Evolutionary conservation across 2,113 vertebrate genomes (phyloP), one percentile per base, ranked within the genome.

Genomic region (Nettapus auritus): DNA sequence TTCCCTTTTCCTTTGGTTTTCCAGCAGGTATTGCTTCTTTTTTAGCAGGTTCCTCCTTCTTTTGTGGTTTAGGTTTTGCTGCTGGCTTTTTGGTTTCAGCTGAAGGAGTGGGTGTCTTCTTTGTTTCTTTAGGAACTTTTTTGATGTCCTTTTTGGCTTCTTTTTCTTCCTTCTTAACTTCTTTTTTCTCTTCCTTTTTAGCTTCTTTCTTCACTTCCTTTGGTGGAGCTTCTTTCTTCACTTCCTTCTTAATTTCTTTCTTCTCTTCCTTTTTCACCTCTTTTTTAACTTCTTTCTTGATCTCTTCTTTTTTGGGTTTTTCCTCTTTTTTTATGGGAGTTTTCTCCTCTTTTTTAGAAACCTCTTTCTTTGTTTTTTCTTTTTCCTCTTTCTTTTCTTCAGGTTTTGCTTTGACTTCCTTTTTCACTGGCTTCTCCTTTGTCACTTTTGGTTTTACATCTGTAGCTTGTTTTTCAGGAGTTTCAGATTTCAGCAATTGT

Each of bases 331-430:
- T 98, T 70, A 96, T 16, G 8, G 86, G 89, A 40, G 94, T 94
- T 92, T 98, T 98, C 25, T 98, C 98, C 52, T 98, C 98, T 77
- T 92, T 98, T 82, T 98, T 98, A 60, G 93, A 71, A 69, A 91
- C 57, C 16, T 98, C 98, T 95, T 98, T 98, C 96, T 98, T 98
- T 86, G 97, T 78, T 60, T 99, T 99, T 60, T 98, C 99, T 97
- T 98, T 98, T 67, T 98, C 98, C 63, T 98, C 98, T 92, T 98
- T 99, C 97, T 99, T 99, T 88, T 99, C 99, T n/a, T 98, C 97
- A 31, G 96, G 56, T 90, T 98, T 98, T 80, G 85, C 57, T 94
- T 98, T 99, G 18, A 94, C 63, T 85, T 99, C 99, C 82, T 98
- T 99, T 96, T 98, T 99, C 68, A 98, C 93, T 5, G 82, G 52